Evolutionary conservation across 2,113 vertebrate species (phyloP).

Genomic region (Labeo catla): DNA sequence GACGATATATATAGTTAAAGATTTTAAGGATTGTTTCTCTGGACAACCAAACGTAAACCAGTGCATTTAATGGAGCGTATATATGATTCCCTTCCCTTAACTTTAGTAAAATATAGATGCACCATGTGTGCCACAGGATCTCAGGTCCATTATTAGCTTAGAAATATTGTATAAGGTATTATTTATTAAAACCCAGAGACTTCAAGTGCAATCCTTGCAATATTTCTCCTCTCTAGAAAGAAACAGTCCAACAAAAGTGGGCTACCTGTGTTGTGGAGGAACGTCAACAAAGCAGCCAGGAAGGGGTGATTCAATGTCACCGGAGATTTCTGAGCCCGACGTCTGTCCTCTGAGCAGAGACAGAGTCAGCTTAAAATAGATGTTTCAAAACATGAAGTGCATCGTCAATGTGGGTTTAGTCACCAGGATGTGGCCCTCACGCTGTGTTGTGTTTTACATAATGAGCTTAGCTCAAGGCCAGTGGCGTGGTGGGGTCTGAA

Average conservation of each 20-base stretch:
- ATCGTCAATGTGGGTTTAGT: constrained; percentile 60
- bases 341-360: constrained; percentile 55
- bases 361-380: constrained; percentile 61
- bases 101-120: constrained; percentile 13
- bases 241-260: background rate
- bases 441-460: constrained; percentile 58
- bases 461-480: constrained; percentile 51
- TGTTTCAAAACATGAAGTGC: constrained; percentile 60
- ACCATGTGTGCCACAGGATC: background rate
- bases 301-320: constrained; percentile 57
- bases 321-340: constrained; percentile 48
- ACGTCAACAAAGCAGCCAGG: constrained; percentile 23
- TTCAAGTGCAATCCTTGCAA: constrained; percentile 12
- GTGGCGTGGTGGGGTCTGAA: constrained; percentile 25
- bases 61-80: background rate
- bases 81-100: background rate
- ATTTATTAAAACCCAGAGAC: constrained; percentile 29
- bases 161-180: constrained; percentile 8
- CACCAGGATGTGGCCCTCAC: constrained; percentile 35
- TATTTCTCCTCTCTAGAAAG: constrained; percentile 19
- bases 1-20: background rate
- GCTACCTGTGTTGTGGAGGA: constrained; percentile 31
- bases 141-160: constrained; percentile 25
- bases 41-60: background rate
- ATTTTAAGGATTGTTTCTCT: background rate